Percentiles rank a stretch among this genome's conserved stretches.
phyloP scores from a whole-genome alignment of 2,113 vertebrate species.

The Leucopsar rothschildi region DNA sequence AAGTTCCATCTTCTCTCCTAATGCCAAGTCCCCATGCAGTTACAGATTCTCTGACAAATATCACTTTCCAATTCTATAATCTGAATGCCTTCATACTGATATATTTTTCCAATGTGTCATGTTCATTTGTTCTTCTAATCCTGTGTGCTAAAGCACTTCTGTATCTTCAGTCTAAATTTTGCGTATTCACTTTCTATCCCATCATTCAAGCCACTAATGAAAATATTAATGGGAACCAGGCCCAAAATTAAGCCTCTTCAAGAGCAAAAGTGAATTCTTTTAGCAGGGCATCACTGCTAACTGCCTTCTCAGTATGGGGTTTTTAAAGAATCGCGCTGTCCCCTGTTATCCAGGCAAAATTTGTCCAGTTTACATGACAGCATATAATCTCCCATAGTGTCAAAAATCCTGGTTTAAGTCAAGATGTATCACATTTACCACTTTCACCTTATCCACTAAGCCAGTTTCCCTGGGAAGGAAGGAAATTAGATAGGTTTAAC shows the following conservation, averaged over 20 bases:
- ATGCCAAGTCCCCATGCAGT: not conserved
- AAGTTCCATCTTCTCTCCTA: not conserved
- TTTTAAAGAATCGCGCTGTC: not conserved
- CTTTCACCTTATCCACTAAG: not conserved
- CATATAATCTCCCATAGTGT: not conserved
- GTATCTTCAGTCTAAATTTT: not conserved
- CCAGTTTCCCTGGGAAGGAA: not conserved
- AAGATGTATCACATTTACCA: not conserved
- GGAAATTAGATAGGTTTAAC: slow-evolving; percentile 1
- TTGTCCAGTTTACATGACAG: not conserved
- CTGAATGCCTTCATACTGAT: not conserved
- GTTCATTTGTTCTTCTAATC: not conserved
- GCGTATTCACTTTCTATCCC: not conserved
- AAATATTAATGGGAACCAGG: not conserved
- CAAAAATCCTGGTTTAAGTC: not conserved
- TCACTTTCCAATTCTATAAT: not conserved
- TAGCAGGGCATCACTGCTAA: not conserved
- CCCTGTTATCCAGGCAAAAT: not conserved
- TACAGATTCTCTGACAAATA: not conserved
- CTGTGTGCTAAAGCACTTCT: not conserved
- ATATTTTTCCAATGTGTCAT: not conserved
- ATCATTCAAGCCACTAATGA: not conserved
- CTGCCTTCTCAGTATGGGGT: not conserved
- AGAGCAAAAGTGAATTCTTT: not conserved
- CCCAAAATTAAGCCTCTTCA: not conserved